A percentile compares a stretch with the other conserved stretches of the same genome.
phyloP scores from a whole-genome alignment of 2,113 vertebrate genomes.

The Eclectus roratus region DNA sequence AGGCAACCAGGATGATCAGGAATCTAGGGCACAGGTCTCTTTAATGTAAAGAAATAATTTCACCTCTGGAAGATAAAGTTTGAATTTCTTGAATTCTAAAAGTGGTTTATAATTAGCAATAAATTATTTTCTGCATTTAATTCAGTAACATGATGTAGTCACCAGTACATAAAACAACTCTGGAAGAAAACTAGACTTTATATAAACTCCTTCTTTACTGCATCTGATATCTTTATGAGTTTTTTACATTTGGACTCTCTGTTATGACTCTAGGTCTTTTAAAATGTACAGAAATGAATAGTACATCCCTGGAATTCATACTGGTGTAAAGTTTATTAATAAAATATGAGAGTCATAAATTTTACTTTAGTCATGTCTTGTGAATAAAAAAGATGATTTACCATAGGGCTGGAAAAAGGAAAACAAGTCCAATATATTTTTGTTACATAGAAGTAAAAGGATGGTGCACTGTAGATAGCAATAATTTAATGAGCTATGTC shows the following conservation, averaged over 20 bases:
- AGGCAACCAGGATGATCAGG: neutral
- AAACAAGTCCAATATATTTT: slow-evolving; percentile 38
- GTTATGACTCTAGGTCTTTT: neutral
- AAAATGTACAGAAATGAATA: neutral
- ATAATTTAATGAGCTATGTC: slow-evolving; percentile 79
- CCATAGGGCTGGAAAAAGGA: neutral
- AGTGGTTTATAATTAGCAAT: neutral
- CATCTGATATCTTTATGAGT: fast-evolving
- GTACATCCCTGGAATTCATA: neutral
- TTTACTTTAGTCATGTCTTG: neutral
- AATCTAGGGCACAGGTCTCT: neutral
- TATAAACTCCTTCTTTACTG: neutral
- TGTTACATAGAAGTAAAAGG: slow-evolving; percentile 32
- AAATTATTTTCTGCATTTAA: neutral
- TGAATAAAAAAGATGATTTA: slow-evolving; percentile 75
- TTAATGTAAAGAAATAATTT: neutral
- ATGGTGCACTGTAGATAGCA: slow-evolving; percentile 61
- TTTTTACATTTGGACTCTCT: neutral
- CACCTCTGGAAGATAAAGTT: neutral
- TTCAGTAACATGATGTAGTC: neutral
- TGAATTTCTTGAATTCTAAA: neutral
- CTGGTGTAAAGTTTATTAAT: neutral
- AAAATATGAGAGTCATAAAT: neutral
- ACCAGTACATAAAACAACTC: neutral
- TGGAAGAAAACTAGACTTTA: neutral